Conservation (phyloP, 1,140 invertebrate genomes). For the Portunus trituberculatus region DNA sequence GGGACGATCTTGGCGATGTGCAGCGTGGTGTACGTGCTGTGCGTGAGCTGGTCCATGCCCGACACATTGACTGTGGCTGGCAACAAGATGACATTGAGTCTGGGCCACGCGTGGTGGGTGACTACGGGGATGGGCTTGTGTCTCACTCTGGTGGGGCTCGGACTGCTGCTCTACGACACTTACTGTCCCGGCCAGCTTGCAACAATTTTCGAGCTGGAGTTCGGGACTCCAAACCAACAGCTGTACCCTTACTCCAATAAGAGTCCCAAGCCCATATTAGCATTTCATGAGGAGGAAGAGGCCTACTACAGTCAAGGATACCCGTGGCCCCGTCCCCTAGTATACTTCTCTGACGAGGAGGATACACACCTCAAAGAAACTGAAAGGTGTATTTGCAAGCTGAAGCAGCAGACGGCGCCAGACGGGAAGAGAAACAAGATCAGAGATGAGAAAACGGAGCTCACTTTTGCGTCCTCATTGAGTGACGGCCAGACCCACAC, state of each 20-base stretch:
- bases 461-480: background rate
- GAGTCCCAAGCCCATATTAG: background rate
- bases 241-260: background rate
- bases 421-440: background rate
- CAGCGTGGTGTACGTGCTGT: constrained; percentile 28
- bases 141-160: constrained; percentile 16
- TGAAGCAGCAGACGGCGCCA: no score
- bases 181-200: constrained; percentile 29
- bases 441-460: background rate
- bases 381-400: no score
- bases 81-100: background rate
- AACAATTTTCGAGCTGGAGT: constrained; percentile 43
- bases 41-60: background rate
- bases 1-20: background rate
- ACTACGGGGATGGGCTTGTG: background rate
- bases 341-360: no score
- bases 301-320: constrained; percentile 15
- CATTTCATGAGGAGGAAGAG: background rate
- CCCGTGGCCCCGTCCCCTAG: background rate
- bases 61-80: background rate
- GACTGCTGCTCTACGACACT: constrained; percentile 34
- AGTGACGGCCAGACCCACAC: constrained; percentile 26
- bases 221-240: background rate
- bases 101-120: constrained; percentile 52
- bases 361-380: no score